A percentile compares a stretch with the other conserved stretches of the same genome.
These are phyloP conservation scores for Mico argentatus DNA, from an alignment of 2,797 vertebrate genomes.

Conservation along the genomic window DNA sequence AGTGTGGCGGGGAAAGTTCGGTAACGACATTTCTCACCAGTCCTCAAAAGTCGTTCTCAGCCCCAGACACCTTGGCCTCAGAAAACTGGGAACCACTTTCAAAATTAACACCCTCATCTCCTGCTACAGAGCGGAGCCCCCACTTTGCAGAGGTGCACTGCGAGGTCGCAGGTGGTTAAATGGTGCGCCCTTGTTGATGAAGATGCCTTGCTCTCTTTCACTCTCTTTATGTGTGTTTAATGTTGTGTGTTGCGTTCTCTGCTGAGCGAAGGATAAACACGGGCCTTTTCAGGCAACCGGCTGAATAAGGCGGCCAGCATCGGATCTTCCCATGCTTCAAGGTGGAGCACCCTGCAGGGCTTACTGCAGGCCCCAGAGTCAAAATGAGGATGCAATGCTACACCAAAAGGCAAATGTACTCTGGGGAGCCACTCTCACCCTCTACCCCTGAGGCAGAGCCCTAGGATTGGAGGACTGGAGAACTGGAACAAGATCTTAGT, in stretches of 20 bases:
- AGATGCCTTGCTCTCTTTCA: neutral
- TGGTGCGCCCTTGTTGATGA: no score
- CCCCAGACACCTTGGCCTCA: neutral
- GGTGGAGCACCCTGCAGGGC: neutral
- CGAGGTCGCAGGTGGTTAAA: neutral
- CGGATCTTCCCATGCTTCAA: neutral
- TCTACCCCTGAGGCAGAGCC: neutral
- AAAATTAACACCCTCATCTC: neutral
- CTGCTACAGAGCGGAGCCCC: neutral
- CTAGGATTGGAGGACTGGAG: neutral
- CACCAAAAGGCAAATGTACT: neutral
- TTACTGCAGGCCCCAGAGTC: neutral
- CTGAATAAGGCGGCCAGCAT: neutral
- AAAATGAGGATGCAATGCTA: neutral
- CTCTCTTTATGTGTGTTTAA: neutral
- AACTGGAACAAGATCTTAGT: neutral
- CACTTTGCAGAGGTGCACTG: neutral
- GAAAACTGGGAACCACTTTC: neutral
- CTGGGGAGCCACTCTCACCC: neutral
- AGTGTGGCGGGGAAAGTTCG: neutral
- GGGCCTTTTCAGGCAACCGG: accelerated
- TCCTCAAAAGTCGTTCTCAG: neutral
- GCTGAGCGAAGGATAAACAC: neutral
- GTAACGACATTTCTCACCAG: neutral
- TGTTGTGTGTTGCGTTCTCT: neutral